Percentiles rank a stretch among this genome's conserved stretches.
Evolutionary conservation across 2,113 vertebrate genomes (phyloP).

Genomic region (Agapornis roseicollis): DNA sequence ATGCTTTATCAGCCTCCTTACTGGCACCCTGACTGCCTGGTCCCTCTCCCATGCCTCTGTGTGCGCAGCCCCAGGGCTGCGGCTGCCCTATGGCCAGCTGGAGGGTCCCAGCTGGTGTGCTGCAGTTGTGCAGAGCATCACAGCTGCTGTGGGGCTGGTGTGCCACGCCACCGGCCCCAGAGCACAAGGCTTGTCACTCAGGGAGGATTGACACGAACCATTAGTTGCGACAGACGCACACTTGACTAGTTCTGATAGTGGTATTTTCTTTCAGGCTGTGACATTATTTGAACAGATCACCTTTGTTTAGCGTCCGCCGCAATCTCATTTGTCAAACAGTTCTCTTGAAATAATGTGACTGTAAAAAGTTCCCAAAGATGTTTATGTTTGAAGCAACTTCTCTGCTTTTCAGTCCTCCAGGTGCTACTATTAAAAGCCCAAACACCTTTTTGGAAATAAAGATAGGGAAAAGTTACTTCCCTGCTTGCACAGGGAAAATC

Average conservation of each 20-base stretch:
- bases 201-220: neutral
- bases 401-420: neutral
- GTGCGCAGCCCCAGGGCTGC: neutral
- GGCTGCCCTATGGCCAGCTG: neutral
- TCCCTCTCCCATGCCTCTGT: neutral
- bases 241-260: conserved; percentile 15
- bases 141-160: neutral
- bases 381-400: neutral
- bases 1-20: neutral
- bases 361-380: neutral
- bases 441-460: neutral
- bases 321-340: conserved; percentile 16
- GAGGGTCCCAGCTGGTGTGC: conserved; percentile 47
- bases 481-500: neutral
- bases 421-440: neutral
- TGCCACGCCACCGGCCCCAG: neutral
- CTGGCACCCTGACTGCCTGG: accelerated
- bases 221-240: neutral
- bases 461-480: neutral
- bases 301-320: conserved; percentile 1
- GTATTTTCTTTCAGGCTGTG: conserved; percentile 12
- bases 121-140: neutral
- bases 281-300: conserved; percentile 45
- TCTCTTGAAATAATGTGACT: neutral
- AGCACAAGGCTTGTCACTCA: conserved; percentile 9